phyloP scores from a whole-genome alignment of 1,140 invertebrate species.

The Aphelinus atriplicis region DNA sequence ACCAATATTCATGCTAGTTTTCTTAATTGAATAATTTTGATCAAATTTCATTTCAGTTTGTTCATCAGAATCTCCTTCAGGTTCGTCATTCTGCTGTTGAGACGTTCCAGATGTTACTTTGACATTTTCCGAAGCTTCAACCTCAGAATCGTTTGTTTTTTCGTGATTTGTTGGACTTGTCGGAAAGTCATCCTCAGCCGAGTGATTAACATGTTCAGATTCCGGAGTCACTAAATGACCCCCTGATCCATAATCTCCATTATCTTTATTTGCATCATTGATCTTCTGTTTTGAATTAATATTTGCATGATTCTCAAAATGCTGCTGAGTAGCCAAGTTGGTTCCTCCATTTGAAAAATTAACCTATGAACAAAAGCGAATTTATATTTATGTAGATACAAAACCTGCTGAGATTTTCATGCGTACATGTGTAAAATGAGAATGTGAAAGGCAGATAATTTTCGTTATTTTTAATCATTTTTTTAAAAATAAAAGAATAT shows the following conservation, averaged over 20 bases:
- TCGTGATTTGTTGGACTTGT: neutral
- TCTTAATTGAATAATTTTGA: conserved; percentile 8
- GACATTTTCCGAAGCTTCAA: conserved; percentile 56
- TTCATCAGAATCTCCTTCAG: conserved; percentile 35
- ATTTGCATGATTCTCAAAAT: conserved; percentile 31
- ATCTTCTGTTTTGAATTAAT: conserved; percentile 11
- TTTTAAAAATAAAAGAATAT: neutral
- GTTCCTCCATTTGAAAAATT: conserved; percentile 20
- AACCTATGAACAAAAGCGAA: conserved; percentile 6
- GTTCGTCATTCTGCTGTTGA: conserved; percentile 32
- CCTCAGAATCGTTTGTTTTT: conserved; percentile 52
- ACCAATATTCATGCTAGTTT: neutral
- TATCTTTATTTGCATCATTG: conserved; percentile 35
- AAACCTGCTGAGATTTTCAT: neutral
- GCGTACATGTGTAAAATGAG: too few relatives aligned
- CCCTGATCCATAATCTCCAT: conserved; percentile 20
- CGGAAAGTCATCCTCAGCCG: conserved; percentile 47
- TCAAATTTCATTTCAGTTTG: conserved; percentile 3
- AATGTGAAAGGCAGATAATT: too few relatives aligned
- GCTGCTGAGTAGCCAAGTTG: conserved; percentile 20
- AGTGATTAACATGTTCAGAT: conserved; percentile 56
- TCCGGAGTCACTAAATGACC: conserved; percentile 52
- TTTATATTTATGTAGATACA: neutral
- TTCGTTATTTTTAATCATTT: too few relatives aligned
- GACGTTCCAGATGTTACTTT: conserved; percentile 47